phyloP scores from a whole-genome alignment of 2,888 invertebrate genomes.

The Melieria picta region DNA sequence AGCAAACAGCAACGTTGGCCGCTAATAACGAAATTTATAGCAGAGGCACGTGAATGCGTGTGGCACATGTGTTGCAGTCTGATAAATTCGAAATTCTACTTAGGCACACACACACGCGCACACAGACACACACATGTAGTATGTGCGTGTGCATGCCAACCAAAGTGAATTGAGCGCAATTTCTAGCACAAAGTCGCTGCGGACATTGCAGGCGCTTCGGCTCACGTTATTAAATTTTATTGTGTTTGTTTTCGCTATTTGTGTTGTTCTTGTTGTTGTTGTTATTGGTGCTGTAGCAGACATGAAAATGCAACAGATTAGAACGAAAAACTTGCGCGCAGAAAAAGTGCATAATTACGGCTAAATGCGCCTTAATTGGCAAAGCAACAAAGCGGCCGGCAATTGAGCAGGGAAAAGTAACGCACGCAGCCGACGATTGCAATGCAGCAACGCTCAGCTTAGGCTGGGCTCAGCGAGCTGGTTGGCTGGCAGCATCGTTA shows the following conservation, averaged over 20 bases:
- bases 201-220: too few species aligned
- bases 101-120: not conserved
- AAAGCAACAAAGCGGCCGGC: not conserved
- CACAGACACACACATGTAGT: not conserved
- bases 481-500: too few species aligned
- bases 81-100: slow-evolving; percentile 41
- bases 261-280: not conserved
- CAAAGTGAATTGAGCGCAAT: not conserved
- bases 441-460: too few species aligned
- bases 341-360: slow-evolving; percentile 40
- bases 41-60: not conserved
- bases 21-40: too few species aligned
- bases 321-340: slow-evolving; percentile 49
- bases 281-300: slow-evolving; percentile 27
- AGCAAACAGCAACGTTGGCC: too few species aligned
- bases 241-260: slow-evolving; percentile 31
- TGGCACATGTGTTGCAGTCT: slow-evolving; percentile 48
- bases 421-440: too few species aligned
- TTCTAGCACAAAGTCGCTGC: slow-evolving; percentile 35
- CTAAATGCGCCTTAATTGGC: not conserved
- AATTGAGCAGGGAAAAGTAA: not conserved
- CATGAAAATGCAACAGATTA: slow-evolving; percentile 56
- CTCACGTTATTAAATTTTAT: slow-evolving; percentile 38
- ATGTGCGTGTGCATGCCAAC: not conserved
- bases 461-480: too few species aligned